Evolutionary conservation across 2,113 vertebrate genomes (phyloP).

Genomic region (Atrichornis clamosus): DNA sequence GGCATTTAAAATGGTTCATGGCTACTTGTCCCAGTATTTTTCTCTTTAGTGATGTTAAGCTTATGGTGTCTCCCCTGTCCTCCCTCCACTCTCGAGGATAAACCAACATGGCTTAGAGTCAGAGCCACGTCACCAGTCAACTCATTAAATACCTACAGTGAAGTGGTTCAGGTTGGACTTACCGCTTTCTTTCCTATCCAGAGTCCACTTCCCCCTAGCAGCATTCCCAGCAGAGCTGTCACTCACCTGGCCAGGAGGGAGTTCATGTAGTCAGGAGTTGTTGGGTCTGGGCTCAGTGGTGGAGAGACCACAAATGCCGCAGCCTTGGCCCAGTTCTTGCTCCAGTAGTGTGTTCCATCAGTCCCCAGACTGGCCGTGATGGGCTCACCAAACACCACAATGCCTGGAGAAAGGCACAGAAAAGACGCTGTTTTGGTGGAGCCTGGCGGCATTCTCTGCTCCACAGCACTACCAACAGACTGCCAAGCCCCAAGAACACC

Average conservation of each 20-base stretch:
- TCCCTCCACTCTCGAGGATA: neutral
- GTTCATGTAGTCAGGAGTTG: constrained; percentile 95
- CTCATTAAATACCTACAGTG: neutral
- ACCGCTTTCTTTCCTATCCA: neutral
- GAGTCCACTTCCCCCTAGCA: accelerated
- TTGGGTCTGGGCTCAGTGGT: constrained; percentile 94
- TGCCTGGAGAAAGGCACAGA: constrained; percentile 73
- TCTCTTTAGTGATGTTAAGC: neutral
- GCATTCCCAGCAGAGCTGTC: neutral
- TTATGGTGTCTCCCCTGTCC: too few species aligned
- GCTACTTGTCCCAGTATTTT: neutral
- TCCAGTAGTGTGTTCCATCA: constrained; percentile 98
- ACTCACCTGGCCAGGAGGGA: constrained; percentile 91
- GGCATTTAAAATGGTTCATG: neutral
- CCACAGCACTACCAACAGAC: neutral
- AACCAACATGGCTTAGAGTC: neutral
- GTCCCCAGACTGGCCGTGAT: constrained; percentile 94
- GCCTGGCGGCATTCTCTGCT: neutral
- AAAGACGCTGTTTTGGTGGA: neutral
- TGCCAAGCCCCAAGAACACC: neutral
- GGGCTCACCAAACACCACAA: constrained; percentile 96
- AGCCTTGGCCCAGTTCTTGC: constrained; percentile 99
- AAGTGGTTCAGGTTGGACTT: neutral
- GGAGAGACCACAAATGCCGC: constrained; percentile 95
- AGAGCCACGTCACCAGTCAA: neutral